Percentiles rank a stretch among this genome's conserved stretches.
These are phyloP conservation scores for Harpagifer antarcticus DNA, from an alignment of 2,797 vertebrate genomes.

Conservation along the genomic window DNA sequence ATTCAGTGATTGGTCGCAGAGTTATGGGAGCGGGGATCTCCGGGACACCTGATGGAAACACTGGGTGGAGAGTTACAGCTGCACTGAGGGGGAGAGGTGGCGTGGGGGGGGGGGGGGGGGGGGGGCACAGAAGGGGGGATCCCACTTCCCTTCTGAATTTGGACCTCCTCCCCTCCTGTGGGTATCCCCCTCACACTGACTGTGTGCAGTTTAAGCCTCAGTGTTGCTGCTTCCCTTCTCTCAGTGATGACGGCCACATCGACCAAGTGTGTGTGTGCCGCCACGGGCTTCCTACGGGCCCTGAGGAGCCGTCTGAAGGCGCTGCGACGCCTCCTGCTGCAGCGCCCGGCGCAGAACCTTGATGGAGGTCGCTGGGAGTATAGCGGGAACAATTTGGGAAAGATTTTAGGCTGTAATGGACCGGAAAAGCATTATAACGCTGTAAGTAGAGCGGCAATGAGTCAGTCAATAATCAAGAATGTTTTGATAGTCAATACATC, in stretches of 20 bases:
- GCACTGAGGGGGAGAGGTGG: conserved; percentile 22
- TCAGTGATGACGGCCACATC: conserved; percentile 58
- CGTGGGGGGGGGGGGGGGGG: background rate
- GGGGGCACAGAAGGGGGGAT: conserved; percentile 31
- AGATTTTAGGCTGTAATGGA: conserved; percentile 33
- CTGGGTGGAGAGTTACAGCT: conserved; percentile 67
- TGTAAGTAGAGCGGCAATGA: conserved; percentile 66
- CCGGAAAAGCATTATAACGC: conserved; percentile 7
- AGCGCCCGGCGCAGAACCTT: background rate
- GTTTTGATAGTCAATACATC: no score
- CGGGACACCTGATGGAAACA: conserved; percentile 72
- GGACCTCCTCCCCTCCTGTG: conserved; percentile 30
- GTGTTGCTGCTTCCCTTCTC: background rate
- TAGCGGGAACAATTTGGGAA: background rate
- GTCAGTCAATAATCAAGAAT: no score
- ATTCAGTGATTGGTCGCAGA: conserved; percentile 33
- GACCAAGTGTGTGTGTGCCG: conserved; percentile 22
- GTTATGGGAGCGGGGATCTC: conserved; percentile 58
- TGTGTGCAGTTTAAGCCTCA: background rate
- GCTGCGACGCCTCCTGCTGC: conserved; percentile 62
- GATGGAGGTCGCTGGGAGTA: background rate
- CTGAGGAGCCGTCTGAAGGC: conserved; percentile 76
- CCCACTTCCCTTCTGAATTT: conserved; percentile 58
- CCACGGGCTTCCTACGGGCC: conserved; percentile 42
- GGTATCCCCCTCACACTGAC: conserved; percentile 60